A percentile compares a stretch with the other conserved stretches of the same genome.
Conservation (phyloP, 2,888 invertebrate species). For the Arge pagana region DNA sequence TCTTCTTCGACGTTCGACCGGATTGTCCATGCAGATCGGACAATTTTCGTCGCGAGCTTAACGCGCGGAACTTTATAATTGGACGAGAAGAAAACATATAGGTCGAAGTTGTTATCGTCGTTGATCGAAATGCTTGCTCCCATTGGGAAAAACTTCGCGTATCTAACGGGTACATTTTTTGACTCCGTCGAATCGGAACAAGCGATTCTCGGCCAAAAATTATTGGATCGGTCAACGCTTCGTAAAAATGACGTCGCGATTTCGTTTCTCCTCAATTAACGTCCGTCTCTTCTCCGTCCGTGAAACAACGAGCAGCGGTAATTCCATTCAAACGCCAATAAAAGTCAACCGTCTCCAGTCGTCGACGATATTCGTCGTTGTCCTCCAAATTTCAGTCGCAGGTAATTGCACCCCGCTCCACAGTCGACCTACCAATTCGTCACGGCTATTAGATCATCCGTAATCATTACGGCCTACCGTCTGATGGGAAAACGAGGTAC, state of each 20-base stretch:
- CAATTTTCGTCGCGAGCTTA: neutral
- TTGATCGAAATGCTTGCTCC: too few relatives aligned
- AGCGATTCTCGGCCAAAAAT: neutral
- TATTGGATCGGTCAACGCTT: neutral
- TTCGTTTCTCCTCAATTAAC: neutral
- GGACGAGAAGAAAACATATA: slow-evolving; percentile 1
- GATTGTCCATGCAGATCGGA: too few relatives aligned
- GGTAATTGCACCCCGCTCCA: slow-evolving; percentile 10
- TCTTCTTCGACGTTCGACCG: neutral
- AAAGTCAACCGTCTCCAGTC: slow-evolving; percentile 3
- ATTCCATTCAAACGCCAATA: slow-evolving; percentile 39
- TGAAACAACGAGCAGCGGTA: slow-evolving; percentile 28
- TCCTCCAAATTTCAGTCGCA: slow-evolving; percentile 3
- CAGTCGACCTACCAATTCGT: slow-evolving; percentile 22
- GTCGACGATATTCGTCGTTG: slow-evolving; percentile 5
- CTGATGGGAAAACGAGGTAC: too few relatives aligned
- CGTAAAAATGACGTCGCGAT: neutral
- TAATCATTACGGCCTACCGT: slow-evolving; percentile 41
- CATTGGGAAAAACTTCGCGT: too few relatives aligned
- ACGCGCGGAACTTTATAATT: slow-evolving; percentile 9
- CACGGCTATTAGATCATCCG: slow-evolving; percentile 30
- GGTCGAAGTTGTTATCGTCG: too few relatives aligned
- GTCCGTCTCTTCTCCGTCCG: neutral
- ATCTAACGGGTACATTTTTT: too few relatives aligned
- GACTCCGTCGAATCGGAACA: slow-evolving; percentile 6